Conservation (phyloP, 2,888 invertebrate genomes). For the Noctua pronuba region DNA sequence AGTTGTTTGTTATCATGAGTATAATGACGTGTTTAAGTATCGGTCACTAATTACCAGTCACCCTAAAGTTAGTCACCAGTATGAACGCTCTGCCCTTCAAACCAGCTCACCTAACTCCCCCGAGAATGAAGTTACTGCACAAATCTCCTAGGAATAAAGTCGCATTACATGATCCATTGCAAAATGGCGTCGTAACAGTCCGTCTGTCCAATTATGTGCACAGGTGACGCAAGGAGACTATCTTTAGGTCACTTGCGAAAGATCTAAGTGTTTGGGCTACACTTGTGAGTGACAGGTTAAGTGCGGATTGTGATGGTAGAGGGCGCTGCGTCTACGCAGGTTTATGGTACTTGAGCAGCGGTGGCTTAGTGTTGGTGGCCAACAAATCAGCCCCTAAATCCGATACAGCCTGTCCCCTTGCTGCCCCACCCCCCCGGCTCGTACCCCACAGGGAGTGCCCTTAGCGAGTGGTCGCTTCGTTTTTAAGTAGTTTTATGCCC, state of each 20-base stretch:
- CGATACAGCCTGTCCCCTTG: too few species aligned
- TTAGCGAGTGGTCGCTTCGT: too few species aligned
- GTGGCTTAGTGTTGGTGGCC: too few species aligned
- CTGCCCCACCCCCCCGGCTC: too few species aligned
- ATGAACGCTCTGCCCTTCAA: not conserved
- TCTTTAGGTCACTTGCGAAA: slow-evolving; percentile 28
- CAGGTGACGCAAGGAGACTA: slow-evolving; percentile 10
- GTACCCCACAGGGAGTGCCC: too few species aligned
- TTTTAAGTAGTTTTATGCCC: too few species aligned
- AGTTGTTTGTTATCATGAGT: too few species aligned
- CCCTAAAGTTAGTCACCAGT: too few species aligned
- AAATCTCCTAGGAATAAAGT: slow-evolving; percentile 18
- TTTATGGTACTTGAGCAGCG: too few species aligned
- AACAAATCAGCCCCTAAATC: too few species aligned
- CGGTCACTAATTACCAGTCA: too few species aligned
- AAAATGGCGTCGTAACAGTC: slow-evolving; percentile 21
- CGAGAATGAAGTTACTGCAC: not conserved
- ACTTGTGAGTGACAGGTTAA: slow-evolving; percentile 7
- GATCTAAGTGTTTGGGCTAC: slow-evolving; percentile 7
- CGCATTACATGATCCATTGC: slow-evolving; percentile 41
- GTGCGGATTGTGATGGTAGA: not conserved
- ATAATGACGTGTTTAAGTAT: too few species aligned
- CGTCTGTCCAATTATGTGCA: slow-evolving; percentile 5
- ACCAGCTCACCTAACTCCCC: not conserved
- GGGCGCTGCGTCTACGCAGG: not conserved